Conservation (phyloP, 2,113 vertebrate genomes). For the Hippolais icterina region DNA sequence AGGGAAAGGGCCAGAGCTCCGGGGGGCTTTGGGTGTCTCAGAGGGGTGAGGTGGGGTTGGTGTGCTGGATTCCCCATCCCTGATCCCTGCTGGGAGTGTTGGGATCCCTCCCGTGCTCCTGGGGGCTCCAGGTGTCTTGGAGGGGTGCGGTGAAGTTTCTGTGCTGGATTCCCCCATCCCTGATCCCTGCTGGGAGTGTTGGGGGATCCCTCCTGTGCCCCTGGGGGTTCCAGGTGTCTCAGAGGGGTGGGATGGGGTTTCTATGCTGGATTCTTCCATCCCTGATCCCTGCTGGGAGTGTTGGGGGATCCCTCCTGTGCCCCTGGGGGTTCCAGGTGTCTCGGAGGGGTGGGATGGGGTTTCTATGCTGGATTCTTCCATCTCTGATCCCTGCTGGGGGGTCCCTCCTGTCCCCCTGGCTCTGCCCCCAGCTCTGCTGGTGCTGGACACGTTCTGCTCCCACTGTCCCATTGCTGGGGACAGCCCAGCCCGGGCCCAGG, state of each 20-base stretch:
- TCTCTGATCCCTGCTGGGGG: neutral
- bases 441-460: neutral
- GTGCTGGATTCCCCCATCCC: neutral
- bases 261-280: neutral
- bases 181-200: neutral
- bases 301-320: too few relatives aligned
- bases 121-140: too few relatives aligned
- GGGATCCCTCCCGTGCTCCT: too few relatives aligned
- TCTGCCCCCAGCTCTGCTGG: neutral
- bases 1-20: neutral
- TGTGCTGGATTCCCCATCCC: too few relatives aligned
- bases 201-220: neutral
- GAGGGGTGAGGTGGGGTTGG: too few relatives aligned
- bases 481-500: neutral
- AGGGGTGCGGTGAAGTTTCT: neutral
- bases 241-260: accelerated
- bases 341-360: accelerated
- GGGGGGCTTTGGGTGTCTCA: neutral
- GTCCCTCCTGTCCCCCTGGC: neutral
- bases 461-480: neutral
- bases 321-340: neutral
- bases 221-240: neutral
- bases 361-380: neutral
- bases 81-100: too few relatives aligned
- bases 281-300: too few relatives aligned